phyloP scores from a whole-genome alignment of 2,113 vertebrate genomes.

The Vicugna pacos region DNA sequence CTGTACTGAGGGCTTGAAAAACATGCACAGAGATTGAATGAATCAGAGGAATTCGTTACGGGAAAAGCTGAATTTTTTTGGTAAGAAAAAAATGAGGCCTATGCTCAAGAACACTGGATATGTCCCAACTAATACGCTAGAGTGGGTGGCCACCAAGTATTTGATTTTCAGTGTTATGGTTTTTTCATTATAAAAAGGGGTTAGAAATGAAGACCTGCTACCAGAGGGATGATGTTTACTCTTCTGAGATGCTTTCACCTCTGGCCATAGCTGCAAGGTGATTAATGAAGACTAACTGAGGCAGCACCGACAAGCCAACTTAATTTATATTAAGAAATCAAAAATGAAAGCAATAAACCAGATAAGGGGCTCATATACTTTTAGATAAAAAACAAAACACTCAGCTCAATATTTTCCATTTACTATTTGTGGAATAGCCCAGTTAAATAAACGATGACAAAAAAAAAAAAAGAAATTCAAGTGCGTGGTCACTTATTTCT shows the following conservation, averaged over 20 bases:
- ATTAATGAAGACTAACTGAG: slow-evolving; percentile 8
- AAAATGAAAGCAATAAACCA: slow-evolving; percentile 30
- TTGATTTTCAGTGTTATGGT: neutral
- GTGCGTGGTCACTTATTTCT: neutral
- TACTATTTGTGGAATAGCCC: slow-evolving; percentile 20
- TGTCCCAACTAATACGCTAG: neutral
- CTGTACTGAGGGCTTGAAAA: slow-evolving; percentile 1
- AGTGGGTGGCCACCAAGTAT: neutral
- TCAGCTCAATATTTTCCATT: slow-evolving; percentile 13
- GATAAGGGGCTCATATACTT: neutral
- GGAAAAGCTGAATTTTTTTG: neutral
- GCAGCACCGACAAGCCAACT: neutral
- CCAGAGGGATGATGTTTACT: neutral
- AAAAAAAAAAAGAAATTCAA: neutral
- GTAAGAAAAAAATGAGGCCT: neutral
- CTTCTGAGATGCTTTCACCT: slow-evolving; percentile 24
- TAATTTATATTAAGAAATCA: slow-evolving; percentile 55
- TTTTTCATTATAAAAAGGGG: neutral
- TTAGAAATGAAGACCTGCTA: slow-evolving; percentile 11
- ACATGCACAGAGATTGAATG: neutral
- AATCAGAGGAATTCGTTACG: neutral
- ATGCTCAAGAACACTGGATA: neutral
- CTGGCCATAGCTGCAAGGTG: neutral
- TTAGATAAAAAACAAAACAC: neutral
- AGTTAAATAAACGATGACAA: neutral